These are phyloP conservation scores for Geotrupes spiniger DNA, from an alignment of 2,888 invertebrate genomes.

Conservation along the genomic window DNA sequence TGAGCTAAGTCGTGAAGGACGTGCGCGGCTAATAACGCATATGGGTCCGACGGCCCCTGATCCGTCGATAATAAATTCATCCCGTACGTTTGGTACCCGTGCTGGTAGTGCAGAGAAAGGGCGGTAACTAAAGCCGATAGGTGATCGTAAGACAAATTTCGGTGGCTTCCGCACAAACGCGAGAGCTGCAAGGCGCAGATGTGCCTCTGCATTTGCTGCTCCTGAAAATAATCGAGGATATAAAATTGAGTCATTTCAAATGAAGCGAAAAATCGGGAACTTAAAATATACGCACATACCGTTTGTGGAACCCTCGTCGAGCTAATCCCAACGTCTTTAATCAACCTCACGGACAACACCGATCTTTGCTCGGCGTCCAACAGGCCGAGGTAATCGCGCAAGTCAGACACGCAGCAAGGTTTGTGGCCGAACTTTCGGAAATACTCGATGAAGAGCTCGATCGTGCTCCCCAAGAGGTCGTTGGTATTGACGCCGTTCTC, in stretches of 20 bases:
- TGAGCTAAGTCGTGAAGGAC: slow-evolving; percentile 60
- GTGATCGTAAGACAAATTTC: slow-evolving; percentile 55
- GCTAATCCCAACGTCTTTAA: slow-evolving; percentile 63
- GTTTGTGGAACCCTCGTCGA: slow-evolving; percentile 62
- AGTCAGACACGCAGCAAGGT: slow-evolving; percentile 81
- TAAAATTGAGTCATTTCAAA: slow-evolving; percentile 1
- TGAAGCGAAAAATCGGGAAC: background rate
- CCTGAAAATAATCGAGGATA: slow-evolving; percentile 50
- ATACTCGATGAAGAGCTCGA: slow-evolving; percentile 74
- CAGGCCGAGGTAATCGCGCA: slow-evolving; percentile 70
- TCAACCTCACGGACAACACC: slow-evolving; percentile 57
- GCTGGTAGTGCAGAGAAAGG: slow-evolving; percentile 65
- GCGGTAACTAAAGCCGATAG: slow-evolving; percentile 60
- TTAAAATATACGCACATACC: too few relatives aligned
- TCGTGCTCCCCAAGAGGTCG: slow-evolving; percentile 60
- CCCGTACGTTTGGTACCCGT: slow-evolving; percentile 57
- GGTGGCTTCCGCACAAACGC: slow-evolving; percentile 68
- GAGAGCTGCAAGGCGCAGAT: slow-evolving; percentile 74
- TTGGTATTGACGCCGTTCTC: slow-evolving; percentile 55
- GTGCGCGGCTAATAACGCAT: slow-evolving; percentile 75
- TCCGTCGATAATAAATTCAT: slow-evolving; percentile 64
- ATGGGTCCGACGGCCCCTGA: slow-evolving; percentile 75
- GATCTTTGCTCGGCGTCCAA: slow-evolving; percentile 63
- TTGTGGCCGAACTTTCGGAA: slow-evolving; percentile 81
- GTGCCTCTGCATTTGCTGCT: slow-evolving; percentile 78